phyloP scores from a whole-genome alignment of 2,888 invertebrate genomes.

The Drosophila multiciliata region DNA sequence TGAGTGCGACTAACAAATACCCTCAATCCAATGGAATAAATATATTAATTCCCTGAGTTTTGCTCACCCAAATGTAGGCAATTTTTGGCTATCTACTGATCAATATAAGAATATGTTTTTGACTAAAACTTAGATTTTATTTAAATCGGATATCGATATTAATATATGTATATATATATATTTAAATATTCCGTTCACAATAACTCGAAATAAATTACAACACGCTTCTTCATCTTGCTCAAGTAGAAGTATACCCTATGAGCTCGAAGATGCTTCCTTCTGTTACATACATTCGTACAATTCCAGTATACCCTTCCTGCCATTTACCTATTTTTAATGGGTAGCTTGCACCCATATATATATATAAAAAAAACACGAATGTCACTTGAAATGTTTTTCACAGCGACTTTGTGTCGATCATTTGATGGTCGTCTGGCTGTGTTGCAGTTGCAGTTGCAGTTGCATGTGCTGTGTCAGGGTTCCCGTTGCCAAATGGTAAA shows the following conservation, averaged over 20 bases:
- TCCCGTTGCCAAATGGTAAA: conserved; percentile 57
- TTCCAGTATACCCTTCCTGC: neutral
- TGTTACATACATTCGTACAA: neutral
- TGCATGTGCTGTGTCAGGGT: conserved; percentile 17
- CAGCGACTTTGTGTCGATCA: conserved; percentile 64
- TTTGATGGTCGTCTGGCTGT: conserved; percentile 45
- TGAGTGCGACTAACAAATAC: neutral
- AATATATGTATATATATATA: too few species aligned
- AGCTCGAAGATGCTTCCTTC: neutral
- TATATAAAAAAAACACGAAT: conserved; percentile 42
- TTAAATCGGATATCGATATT: too few species aligned
- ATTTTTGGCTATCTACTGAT: neutral
- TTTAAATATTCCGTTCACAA: neutral
- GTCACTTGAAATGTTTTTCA: conserved; percentile 71
- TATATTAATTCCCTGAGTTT: neutral
- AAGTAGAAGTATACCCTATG: neutral
- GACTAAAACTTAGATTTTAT: neutral
- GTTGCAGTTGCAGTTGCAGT: conserved; percentile 1
- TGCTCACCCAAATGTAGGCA: neutral
- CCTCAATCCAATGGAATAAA: neutral
- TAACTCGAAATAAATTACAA: neutral
- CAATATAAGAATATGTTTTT: neutral
- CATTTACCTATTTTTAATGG: neutral
- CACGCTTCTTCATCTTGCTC: neutral
- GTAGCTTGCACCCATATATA: neutral